Evolutionary conservation across 2,888 invertebrate genomes (phyloP), one percentile per base, ranked within the genome.

Genomic region (Cerceris rybyensis): DNA sequence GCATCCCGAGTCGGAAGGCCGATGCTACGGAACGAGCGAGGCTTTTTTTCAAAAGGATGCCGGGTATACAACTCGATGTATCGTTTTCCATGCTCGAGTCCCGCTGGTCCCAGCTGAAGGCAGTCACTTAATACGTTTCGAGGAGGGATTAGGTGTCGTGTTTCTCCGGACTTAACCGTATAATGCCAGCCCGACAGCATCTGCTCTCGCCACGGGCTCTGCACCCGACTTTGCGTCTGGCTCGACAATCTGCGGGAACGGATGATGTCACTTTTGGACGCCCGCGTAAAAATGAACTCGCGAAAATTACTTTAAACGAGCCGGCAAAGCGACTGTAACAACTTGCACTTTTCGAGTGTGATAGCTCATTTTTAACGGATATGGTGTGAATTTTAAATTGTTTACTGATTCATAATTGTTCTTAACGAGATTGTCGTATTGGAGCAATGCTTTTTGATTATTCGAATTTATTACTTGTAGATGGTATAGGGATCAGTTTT

Each of bases 61-160:
- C 16, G 13, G 46, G 70, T 50, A 39, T 54, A 66, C 43, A 14
- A 60, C 39, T 50, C 58, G 67, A 52, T 61, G 74, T 80, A 78
- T 78, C 79, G 79, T 70, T 80, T 74, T 78, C 74, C 74, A 61
- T 65, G 57, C 60, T 14, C 28, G 41, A 67, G 65, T 63, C 52
- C 57, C 60, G 11, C 58, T 61, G 69, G 68, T 69, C 43, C 61
- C 68, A 66, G 59, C 79, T 60, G 78, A 78, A 72, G 74, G 61
- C 67, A 82, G 92, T 90, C 87, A 92, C 86, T 92, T 90, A 90
- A 92, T 91, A 90, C 88, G 88, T 80, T 85, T 81, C 83, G 75
- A 89, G 85, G 81, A 86, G 88, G 87, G 88, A 90, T 91, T 90
- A 87, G 88, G 89, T 90, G 80, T 92, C 90, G 86, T 78, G 85